Conservation (phyloP, 2,797 vertebrate species). For the Periophthalmus magnuspinnatus region DNA sequence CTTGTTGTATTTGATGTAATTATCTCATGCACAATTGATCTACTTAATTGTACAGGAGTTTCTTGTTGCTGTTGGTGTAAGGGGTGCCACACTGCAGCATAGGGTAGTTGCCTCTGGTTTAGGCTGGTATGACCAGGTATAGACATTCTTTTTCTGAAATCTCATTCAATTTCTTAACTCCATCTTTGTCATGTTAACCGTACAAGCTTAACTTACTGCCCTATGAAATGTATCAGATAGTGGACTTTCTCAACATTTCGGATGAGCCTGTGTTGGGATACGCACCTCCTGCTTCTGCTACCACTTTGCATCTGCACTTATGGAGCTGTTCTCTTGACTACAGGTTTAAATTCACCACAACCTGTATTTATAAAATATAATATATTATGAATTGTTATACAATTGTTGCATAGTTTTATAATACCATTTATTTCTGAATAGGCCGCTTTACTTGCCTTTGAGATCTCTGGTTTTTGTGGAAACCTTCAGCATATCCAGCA, state of each 20-base stretch:
- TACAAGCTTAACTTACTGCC: neutral
- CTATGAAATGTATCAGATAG: conserved; percentile 78
- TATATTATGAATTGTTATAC: neutral
- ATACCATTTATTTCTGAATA: conserved; percentile 54
- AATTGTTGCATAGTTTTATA: neutral
- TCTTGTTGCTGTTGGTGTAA: conserved; percentile 90
- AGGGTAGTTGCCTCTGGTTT: conserved; percentile 85
- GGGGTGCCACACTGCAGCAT: conserved; percentile 93
- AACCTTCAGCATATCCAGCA: conserved; percentile 96
- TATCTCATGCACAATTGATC: neutral
- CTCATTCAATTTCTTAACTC: neutral
- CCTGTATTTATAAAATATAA: neutral
- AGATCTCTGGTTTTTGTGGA: conserved; percentile 92
- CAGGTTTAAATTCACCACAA: conserved; percentile 72
- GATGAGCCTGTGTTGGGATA: conserved; percentile 98
- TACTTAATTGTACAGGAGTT: conserved; percentile 80
- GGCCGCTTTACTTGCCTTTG: conserved; percentile 90
- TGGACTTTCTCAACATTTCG: conserved; percentile 93
- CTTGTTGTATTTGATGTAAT: neutral
- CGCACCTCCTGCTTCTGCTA: conserved; percentile 89
- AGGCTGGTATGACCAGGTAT: conserved; percentile 97
- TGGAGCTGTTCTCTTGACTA: conserved; percentile 98
- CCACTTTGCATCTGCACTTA: conserved; percentile 87
- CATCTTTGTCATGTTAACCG: neutral
- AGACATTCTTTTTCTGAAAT: conserved; percentile 6